Percentiles rank a stretch among this genome's conserved stretches.
phyloP scores from a whole-genome alignment of 2,888 invertebrate genomes.

The Neocrepidodera transversa region DNA sequence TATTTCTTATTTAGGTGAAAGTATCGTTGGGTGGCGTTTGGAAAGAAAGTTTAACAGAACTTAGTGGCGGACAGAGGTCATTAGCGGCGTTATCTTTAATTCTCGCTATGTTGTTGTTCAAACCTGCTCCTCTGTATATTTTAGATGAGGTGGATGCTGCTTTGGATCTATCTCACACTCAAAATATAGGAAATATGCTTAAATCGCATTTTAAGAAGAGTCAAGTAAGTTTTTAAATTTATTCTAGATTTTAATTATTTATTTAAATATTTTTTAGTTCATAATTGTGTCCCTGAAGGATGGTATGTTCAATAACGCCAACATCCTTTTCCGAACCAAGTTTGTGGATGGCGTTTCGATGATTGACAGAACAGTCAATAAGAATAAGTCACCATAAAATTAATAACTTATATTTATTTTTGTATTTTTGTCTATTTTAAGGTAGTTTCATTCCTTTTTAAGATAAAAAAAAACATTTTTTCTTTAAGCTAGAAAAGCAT shows the following conservation, averaged over 20 bases:
- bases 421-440: background rate
- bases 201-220: slow-evolving; percentile 88
- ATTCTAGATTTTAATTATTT: background rate
- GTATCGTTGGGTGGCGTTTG: slow-evolving; percentile 92
- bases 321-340: slow-evolving; percentile 92
- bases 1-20: slow-evolving; percentile 67
- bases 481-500: too few species aligned
- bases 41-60: slow-evolving; percentile 95
- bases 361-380: slow-evolving; percentile 71
- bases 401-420: too few species aligned
- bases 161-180: slow-evolving; percentile 96
- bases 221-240: slow-evolving; percentile 64
- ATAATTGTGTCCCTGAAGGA: slow-evolving; percentile 98
- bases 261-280: slow-evolving; percentile 78
- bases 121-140: slow-evolving; percentile 98
- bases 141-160: slow-evolving; percentile 99
- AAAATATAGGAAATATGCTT: slow-evolving; percentile 97
- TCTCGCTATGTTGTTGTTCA: slow-evolving; percentile 94
- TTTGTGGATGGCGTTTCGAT: slow-evolving; percentile 96
- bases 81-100: slow-evolving; percentile 95
- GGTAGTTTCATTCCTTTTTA: background rate
- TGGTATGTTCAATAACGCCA: slow-evolving; percentile 99
- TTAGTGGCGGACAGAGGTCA: slow-evolving; percentile 97
- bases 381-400: too few species aligned
- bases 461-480: too few species aligned